Percentiles rank a stretch among this genome's conserved stretches.
Conservation (phyloP, 1,140 invertebrate genomes). For the Nymphalis io region DNA sequence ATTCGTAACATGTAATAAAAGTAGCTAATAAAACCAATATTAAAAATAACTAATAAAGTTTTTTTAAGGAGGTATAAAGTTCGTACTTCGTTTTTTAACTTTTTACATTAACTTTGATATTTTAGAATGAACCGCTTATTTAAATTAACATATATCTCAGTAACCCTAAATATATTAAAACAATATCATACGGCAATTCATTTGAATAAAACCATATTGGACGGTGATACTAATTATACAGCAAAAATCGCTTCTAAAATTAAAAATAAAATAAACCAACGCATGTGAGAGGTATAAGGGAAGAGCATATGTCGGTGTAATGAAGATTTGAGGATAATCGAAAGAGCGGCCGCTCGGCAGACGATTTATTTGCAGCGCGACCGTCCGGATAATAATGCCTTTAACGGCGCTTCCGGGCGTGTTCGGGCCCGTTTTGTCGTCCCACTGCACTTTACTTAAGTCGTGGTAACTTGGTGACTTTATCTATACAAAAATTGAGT, state of each 20-base stretch:
- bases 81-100: neutral
- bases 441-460: constrained; percentile 42
- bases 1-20: constrained; percentile 14
- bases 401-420: constrained; percentile 73
- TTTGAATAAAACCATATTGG: neutral
- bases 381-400: constrained; percentile 79
- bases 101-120: neutral
- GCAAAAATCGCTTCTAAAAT: constrained; percentile 20
- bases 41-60: constrained; percentile 23
- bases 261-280: constrained; percentile 23
- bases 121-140: neutral
- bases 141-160: too few species aligned
- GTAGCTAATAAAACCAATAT: constrained; percentile 14
- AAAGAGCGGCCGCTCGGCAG: constrained; percentile 70
- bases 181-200: too few species aligned
- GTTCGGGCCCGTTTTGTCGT: constrained; percentile 45
- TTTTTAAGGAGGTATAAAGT: constrained; percentile 14
- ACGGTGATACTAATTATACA: neutral
- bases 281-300: constrained; percentile 41
- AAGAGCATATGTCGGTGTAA: constrained; percentile 73
- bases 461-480: constrained; percentile 10
- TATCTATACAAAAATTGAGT: constrained; percentile 8
- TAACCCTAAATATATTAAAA: neutral
- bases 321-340: constrained; percentile 80
- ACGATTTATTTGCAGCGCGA: constrained; percentile 79